Evolutionary conservation across 2,797 vertebrate species (phyloP).

Genomic region (Schizopygopsis malacanthus): DNA sequence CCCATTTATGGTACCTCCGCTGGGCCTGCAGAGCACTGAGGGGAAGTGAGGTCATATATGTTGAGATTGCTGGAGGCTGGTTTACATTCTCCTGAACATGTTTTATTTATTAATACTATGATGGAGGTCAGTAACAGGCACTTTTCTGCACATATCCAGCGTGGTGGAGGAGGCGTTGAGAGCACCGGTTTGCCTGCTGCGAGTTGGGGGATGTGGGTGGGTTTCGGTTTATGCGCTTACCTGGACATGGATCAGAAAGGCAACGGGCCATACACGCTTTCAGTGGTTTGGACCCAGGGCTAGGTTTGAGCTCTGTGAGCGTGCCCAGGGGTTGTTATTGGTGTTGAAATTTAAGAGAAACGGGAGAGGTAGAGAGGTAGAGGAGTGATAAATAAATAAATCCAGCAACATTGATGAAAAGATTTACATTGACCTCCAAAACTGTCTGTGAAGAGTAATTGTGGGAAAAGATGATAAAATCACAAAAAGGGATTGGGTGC

Average conservation of each 20-base stretch:
- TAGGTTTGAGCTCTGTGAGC: background rate
- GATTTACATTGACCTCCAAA: constrained; percentile 53
- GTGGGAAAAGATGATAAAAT: constrained; percentile 35
- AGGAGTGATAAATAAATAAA: constrained; percentile 11
- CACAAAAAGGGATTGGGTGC: background rate
- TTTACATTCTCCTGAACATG: constrained; percentile 48
- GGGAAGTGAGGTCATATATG: constrained; percentile 52
- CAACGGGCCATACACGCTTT: background rate
- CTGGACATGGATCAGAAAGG: constrained; percentile 23
- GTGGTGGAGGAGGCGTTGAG: background rate
- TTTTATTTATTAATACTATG: constrained; percentile 55
- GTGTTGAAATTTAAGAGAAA: background rate
- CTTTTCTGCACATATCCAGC: background rate
- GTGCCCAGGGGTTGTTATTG: constrained; percentile 5
- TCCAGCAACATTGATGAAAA: constrained; percentile 30
- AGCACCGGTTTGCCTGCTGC: background rate
- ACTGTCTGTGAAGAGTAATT: constrained; percentile 47
- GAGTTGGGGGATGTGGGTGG: constrained; percentile 21
- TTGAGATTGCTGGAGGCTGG: constrained; percentile 53
- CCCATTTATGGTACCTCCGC: constrained; percentile 53
- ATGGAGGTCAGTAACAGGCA: constrained; percentile 36
- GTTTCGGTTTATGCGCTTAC: constrained; percentile 16
- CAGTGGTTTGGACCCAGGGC: constrained; percentile 7
- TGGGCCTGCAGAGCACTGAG: constrained; percentile 47
- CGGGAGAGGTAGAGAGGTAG: background rate